Percentiles rank a stretch among this genome's conserved stretches.
Evolutionary conservation across 1,140 invertebrate genomes (phyloP).

Genomic region (Zaprionus africanus): DNA sequence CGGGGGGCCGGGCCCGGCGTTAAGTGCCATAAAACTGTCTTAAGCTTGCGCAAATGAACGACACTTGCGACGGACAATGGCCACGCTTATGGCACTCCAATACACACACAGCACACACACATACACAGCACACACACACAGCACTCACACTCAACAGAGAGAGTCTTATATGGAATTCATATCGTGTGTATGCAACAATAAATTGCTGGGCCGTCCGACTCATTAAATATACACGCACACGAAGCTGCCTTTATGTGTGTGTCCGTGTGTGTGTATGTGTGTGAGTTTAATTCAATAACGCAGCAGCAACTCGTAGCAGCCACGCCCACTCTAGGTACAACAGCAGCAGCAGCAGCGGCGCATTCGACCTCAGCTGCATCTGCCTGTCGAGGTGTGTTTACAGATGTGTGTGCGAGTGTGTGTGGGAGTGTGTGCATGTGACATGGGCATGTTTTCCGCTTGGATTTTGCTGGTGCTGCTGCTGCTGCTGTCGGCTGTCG

Average conservation of each 20-base stretch:
- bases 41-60: constrained; percentile 36
- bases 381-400: background rate
- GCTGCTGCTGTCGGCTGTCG: constrained; percentile 11
- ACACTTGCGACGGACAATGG: constrained; percentile 28
- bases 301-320: constrained; percentile 64
- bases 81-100: constrained; percentile 22
- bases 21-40: constrained; percentile 49
- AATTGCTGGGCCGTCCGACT: constrained; percentile 33
- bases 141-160: background rate
- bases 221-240: constrained; percentile 29
- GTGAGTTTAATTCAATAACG: constrained; percentile 73
- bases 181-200: constrained; percentile 31
- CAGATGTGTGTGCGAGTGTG: background rate
- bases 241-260: background rate
- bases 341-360: constrained; percentile 10
- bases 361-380: constrained; percentile 37
- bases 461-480: constrained; percentile 14
- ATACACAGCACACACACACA: constrained; percentile 1
- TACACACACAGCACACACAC: constrained; percentile 13
- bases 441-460: constrained; percentile 42
- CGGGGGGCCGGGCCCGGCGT: background rate
- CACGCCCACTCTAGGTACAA: constrained; percentile 37
- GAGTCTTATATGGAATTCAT: background rate
- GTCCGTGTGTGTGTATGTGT: background rate
- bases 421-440: background rate